Evolutionary conservation across 2,113 vertebrate genomes (phyloP).

Genomic region (Syrrhaptes paradoxus): DNA sequence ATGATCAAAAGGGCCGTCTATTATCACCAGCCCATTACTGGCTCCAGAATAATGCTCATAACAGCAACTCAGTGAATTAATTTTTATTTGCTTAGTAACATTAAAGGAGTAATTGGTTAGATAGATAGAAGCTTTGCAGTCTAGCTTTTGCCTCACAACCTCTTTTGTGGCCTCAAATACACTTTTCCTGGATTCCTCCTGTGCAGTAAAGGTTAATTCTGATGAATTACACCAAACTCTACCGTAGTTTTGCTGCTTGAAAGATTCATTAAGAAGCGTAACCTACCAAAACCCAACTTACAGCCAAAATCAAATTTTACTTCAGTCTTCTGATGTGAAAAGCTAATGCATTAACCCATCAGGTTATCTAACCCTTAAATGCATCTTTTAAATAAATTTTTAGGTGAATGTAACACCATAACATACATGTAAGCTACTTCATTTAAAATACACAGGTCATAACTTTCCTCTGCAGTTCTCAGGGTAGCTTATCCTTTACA

Average conservation of each 20-base stretch:
- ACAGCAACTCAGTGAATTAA: neutral
- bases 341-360: neutral
- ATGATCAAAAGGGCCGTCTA: neutral
- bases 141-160: neutral
- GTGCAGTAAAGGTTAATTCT: neutral
- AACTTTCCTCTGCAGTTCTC: neutral
- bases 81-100: constrained; percentile 25
- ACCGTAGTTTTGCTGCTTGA: neutral
- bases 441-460: neutral
- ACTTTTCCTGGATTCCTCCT: neutral
- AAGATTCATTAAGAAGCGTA: neutral
- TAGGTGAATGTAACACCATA: neutral
- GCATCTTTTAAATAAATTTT: neutral
- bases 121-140: neutral
- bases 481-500: neutral
- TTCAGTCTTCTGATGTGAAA: neutral
- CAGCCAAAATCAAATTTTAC: constrained; percentile 12
- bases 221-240: neutral
- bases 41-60: neutral
- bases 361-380: neutral
- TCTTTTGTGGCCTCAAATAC: neutral
- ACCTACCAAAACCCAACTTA: neutral
- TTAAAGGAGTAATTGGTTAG: neutral
- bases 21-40: neutral
- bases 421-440: neutral